Percentiles rank a stretch among this genome's conserved stretches.
Evolutionary conservation across 2,797 vertebrate species (phyloP).

Genomic region (Lepilemur septentrionalis): DNA sequence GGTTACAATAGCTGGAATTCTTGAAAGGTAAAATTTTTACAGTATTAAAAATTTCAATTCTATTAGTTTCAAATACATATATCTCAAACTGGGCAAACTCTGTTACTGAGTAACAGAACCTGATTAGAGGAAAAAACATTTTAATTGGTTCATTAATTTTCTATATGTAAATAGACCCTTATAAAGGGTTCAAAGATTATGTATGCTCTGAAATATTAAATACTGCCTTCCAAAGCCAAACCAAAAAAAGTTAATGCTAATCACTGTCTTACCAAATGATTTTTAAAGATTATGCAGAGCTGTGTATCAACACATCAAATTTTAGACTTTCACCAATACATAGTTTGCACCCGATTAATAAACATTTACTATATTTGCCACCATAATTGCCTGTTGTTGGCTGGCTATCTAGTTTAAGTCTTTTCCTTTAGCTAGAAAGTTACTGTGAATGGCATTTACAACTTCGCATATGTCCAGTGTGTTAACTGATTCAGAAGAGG

Average conservation of each 20-base stretch:
- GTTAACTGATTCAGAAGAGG: not conserved
- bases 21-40: not conserved
- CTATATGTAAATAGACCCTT: not conserved
- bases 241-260: not conserved
- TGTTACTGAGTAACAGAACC: not conserved
- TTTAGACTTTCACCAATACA: not conserved
- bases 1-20: not conserved
- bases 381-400: not conserved
- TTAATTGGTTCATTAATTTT: not conserved
- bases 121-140: not conserved
- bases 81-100: not conserved
- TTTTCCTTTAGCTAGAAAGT: not conserved
- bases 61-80: not conserved
- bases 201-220: not conserved
- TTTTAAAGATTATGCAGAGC: not conserved
- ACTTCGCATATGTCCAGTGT: not conserved
- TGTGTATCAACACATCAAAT: not conserved
- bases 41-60: not conserved
- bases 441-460: not conserved
- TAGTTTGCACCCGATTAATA: not conserved
- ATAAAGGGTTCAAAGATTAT: not conserved
- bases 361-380: not conserved
- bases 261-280: not conserved
- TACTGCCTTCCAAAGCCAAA: not conserved
- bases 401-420: not conserved